These are phyloP conservation scores for Acipenser transmontanus DNA, from an alignment of 2,797 vertebrate species.

Conservation along the genomic window DNA sequence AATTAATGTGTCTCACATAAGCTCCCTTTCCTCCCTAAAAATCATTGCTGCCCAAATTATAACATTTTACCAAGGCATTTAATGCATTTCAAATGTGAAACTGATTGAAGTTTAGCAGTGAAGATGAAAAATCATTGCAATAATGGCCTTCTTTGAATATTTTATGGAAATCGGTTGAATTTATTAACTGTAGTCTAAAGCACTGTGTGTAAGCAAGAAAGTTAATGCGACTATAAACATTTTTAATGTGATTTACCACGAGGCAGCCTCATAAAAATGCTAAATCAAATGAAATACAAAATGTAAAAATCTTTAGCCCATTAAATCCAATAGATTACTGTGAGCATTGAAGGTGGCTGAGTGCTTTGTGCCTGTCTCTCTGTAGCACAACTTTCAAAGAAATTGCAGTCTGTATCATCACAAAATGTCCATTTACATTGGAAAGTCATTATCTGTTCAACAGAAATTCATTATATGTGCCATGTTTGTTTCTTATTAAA, in stretches of 20 bases:
- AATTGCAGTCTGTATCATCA: slow-evolving; percentile 17
- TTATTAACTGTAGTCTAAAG: slow-evolving; percentile 58
- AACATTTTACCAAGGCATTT: slow-evolving; percentile 37
- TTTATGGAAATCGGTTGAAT: slow-evolving; percentile 71
- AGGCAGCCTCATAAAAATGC: slow-evolving; percentile 62
- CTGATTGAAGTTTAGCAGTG: slow-evolving; percentile 45
- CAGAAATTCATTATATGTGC: slow-evolving; percentile 20
- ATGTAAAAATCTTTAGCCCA: slow-evolving; percentile 50
- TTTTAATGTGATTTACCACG: slow-evolving; percentile 62
- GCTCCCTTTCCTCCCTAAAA: slow-evolving; percentile 36
- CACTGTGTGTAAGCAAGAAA: slow-evolving; percentile 54
- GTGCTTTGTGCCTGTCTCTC: slow-evolving; percentile 24
- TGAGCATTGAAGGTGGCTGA: slow-evolving; percentile 23
- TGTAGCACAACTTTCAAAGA: slow-evolving; percentile 31
- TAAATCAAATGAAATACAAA: slow-evolving; percentile 69
- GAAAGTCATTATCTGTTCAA: slow-evolving; percentile 25
- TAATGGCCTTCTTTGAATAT: slow-evolving; percentile 70
- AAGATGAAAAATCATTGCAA: slow-evolving; percentile 50
- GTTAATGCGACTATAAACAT: slow-evolving; percentile 60
- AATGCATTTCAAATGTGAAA: slow-evolving; percentile 52
- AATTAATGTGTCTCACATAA: slow-evolving; percentile 41
- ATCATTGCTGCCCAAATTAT: slow-evolving; percentile 41
- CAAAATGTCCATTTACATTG: slow-evolving; percentile 20
- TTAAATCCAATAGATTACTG: slow-evolving; percentile 43
- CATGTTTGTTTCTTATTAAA: slow-evolving; percentile 11